A percentile compares a stretch with the other conserved stretches of the same genome.
Evolutionary conservation across 2,113 vertebrate species (phyloP).

Genomic region (Pelmatolapia mariae): DNA sequence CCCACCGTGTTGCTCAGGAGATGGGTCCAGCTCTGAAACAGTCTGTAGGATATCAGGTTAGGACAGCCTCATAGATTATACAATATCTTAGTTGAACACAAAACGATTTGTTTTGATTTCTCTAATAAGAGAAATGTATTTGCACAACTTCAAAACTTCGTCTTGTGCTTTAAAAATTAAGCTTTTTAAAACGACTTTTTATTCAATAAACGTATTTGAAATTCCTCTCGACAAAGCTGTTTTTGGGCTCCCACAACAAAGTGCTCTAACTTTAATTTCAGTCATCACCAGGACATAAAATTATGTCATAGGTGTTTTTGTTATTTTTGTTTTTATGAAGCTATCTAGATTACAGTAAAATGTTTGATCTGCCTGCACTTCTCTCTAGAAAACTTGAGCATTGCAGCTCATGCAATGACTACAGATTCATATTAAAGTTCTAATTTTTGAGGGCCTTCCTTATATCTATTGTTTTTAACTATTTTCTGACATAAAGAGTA

Average conservation of each 20-base stretch:
- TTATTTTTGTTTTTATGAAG: not conserved
- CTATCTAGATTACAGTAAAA: not conserved
- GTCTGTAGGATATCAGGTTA: constrained; percentile 87
- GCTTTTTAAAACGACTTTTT: not conserved
- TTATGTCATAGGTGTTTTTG: accelerated
- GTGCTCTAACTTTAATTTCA: not conserved
- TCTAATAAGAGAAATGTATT: not conserved
- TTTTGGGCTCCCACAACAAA: not conserved
- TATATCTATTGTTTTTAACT: not conserved
- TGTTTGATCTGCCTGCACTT: not conserved
- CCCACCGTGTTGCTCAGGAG: constrained; percentile 87
- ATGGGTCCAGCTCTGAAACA: constrained; percentile 82
- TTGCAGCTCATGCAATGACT: not conserved
- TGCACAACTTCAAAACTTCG: too few species aligned
- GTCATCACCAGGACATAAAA: not conserved
- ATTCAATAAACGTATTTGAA: not conserved
- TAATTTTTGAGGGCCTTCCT: not conserved
- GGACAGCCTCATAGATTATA: not conserved
- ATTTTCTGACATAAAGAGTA: not conserved
- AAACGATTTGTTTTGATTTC: not conserved
- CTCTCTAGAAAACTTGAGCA: not conserved
- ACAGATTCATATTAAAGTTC: not conserved
- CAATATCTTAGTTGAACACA: not conserved
- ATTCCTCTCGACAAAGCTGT: not conserved
- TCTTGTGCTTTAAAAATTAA: not conserved